These are phyloP conservation scores for Hormiphora californensis DNA, from an alignment of 37 sponge, comb jelly and placozoan genomes.

Conservation along the genomic window DNA sequence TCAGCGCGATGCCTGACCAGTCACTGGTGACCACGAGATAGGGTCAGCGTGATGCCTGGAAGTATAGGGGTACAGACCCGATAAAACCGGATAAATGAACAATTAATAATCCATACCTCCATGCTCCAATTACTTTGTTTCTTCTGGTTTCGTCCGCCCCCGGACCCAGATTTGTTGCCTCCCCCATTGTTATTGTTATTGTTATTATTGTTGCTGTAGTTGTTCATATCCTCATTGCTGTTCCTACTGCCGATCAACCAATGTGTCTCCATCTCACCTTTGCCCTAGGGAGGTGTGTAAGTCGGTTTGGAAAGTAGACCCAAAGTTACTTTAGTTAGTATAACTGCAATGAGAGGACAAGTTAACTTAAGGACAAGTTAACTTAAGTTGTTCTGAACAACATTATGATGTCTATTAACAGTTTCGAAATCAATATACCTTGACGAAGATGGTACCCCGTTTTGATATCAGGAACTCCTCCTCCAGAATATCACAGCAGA, in stretches of 20 bases:
- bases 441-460: neutral
- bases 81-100: no score
- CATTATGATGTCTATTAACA: neutral
- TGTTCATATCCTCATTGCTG: neutral
- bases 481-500: neutral
- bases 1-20: no score
- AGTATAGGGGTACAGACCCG: no score
- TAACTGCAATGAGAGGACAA: no score
- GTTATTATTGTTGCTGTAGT: neutral
- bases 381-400: neutral
- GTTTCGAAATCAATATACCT: no score
- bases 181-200: no score
- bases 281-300: neutral
- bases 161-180: neutral
- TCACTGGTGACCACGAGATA: no score
- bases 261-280: slow-evolving; percentile 7
- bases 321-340: no score
- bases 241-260: slow-evolving; percentile 1
- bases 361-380: neutral
- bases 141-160: neutral
- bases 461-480: neutral
- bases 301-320: neutral
- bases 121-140: neutral
- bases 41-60: no score
- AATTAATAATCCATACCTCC: no score